Evolutionary conservation across 2,888 invertebrate genomes (phyloP), one percentile per base, ranked within the genome.

Genomic region (Calliscelio sp.): DNA sequence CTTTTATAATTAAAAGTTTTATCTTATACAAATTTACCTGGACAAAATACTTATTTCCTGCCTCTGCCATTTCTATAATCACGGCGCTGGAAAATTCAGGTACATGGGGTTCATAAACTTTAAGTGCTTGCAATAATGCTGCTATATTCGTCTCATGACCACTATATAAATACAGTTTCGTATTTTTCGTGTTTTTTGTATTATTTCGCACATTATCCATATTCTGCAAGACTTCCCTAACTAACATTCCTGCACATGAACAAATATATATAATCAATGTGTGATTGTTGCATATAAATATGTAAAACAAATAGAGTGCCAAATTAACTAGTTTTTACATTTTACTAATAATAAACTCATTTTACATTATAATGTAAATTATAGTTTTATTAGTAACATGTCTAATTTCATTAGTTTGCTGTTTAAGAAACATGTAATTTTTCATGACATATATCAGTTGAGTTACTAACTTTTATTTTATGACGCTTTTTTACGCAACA

Each of bases 111-210:
- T 88, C 83, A 89, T 90, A 93, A 22, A 90, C 44, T 41, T 88
- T 83, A n/a, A 92, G 80, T 18, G 85, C 88, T 75, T 90, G 90
- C 10, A 92, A 71, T 53, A 91, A 35, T 0, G 91, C 92, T 6
- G 87, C 89, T 16, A 92, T 70, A 22, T 91, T 92, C 10, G 88
- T 90, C 16, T 90, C 91, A 66, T 91, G 90, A 0, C 91, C 92
- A 53, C 92, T 91, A 59, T 90, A 92, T 5, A 92, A 73, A 59
- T 88, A 88, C 3, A 91, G 84, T 70, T 91, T 92, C 6, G 93
- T 92, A 38, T 90, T 92, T 6, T 28, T 8, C 4, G 93, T 91
- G 0, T 84, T 84, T 90, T 46, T 81, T 75, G 0, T 90, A 66
- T 90, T 93, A 0, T 88, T 87, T 22, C 87, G 88, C 7, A 87